Conservation (phyloP, 2,888 invertebrate species). For the Encarsia formosa region DNA sequence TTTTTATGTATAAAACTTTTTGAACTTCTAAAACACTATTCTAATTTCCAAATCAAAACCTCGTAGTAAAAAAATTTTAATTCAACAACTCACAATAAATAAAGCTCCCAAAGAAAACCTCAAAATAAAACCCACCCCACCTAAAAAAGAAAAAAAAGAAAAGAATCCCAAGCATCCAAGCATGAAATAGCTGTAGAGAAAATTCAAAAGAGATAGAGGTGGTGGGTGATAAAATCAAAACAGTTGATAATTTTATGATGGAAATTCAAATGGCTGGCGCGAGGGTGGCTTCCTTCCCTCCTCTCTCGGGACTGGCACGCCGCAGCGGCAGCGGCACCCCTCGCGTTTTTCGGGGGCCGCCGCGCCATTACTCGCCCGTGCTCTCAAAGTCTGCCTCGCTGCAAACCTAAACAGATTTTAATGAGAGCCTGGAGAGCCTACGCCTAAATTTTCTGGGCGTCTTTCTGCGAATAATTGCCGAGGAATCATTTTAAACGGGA, state of each 20-base stretch:
- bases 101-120: too few species aligned
- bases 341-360: slow-evolving; percentile 3
- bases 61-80: too few species aligned
- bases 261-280: slow-evolving; percentile 22
- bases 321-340: neutral
- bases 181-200: too few species aligned
- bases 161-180: too few species aligned
- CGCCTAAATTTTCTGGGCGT: neutral
- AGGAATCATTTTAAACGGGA: too few species aligned
- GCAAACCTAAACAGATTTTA: slow-evolving; percentile 59
- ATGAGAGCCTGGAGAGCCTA: slow-evolving; percentile 42
- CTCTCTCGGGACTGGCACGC: slow-evolving; percentile 13
- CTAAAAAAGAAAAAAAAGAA: too few species aligned
- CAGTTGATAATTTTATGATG: slow-evolving; percentile 29
- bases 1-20: too few species aligned
- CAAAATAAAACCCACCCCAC: too few species aligned
- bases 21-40: too few species aligned
- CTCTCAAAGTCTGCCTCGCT: slow-evolving; percentile 17
- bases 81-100: too few species aligned
- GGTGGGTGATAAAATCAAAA: slow-evolving; percentile 26
- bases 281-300: neutral
- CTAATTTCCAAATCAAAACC: too few species aligned
- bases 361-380: slow-evolving; percentile 35
- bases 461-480: slow-evolving; percentile 1
- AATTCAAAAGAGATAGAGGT: too few species aligned